These are phyloP conservation scores for Acrocephalus kingi DNA, from an alignment of 2,113 vertebrate genomes.

Conservation along the genomic window DNA sequence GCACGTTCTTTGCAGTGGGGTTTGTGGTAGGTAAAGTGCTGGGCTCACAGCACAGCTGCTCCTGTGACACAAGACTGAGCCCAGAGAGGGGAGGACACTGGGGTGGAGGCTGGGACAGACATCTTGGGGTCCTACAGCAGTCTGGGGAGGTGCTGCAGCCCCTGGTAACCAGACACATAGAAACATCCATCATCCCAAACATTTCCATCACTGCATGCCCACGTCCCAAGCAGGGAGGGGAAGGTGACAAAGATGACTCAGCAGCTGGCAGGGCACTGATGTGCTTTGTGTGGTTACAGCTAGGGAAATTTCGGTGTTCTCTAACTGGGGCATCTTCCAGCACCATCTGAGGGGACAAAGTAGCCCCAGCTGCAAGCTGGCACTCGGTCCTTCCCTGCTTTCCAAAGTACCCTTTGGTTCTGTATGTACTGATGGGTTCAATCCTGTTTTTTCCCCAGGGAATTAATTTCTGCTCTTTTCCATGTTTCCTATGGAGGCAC, in stretches of 20 bases:
- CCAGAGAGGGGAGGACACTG: rapidly evolving
- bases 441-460: neutral
- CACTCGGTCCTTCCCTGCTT: neutral
- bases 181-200: neutral
- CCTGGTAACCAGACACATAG: neutral
- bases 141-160: neutral
- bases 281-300: neutral
- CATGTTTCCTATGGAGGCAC: neutral
- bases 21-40: neutral
- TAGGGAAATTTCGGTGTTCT: neutral
- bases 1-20: neutral
- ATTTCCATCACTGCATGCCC: neutral
- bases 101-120: neutral
- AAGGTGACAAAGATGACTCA: neutral
- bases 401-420: neutral
- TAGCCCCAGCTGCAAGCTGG: neutral
- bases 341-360: neutral
- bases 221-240: rapidly evolving
- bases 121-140: neutral
- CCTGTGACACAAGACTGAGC: neutral
- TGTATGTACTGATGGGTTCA: neutral
- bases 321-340: neutral
- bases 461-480: neutral
- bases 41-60: rapidly evolving
- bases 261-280: neutral